These are phyloP conservation scores for Hiodon alosoides DNA, from an alignment of 2,113 vertebrate species.

Conservation along the genomic window DNA sequence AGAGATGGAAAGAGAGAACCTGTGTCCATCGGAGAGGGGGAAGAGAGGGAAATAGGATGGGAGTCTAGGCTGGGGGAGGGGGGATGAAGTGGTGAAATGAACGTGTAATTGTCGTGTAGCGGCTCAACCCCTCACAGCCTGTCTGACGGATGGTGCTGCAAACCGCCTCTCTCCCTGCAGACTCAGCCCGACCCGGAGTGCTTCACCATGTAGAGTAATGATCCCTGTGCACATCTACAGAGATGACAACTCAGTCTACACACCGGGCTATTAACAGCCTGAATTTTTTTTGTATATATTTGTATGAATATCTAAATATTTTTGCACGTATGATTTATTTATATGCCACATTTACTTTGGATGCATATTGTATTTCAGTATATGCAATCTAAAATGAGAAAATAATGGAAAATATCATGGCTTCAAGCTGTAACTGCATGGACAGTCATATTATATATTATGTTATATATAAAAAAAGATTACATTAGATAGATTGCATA, in stretches of 20 bases:
- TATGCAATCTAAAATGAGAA: background rate
- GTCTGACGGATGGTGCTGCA: constrained; percentile 40
- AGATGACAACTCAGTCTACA: too few relatives aligned
- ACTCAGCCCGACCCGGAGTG: constrained; percentile 29
- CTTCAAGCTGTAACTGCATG: background rate
- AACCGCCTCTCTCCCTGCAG: constrained; percentile 22
- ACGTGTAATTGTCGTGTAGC: constrained; percentile 59
- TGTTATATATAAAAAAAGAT: background rate
- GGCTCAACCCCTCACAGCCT: constrained; percentile 45
- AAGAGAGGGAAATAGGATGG: constrained; percentile 23
- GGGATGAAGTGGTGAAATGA: constrained; percentile 49
- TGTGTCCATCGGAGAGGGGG: constrained; percentile 25
- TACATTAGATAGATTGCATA: background rate
- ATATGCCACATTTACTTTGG: background rate
- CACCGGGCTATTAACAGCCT: too few relatives aligned
- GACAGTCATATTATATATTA: background rate
- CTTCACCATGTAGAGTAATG: constrained; percentile 4
- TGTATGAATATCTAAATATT: too few relatives aligned
- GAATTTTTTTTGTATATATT: too few relatives aligned
- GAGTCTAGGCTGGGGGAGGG: constrained; percentile 38
- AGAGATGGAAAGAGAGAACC: constrained; percentile 21
- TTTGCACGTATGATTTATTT: too few relatives aligned
- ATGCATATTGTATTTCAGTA: background rate
- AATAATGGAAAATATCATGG: background rate
- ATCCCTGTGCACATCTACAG: background rate